phyloP scores from a whole-genome alignment of 2,797 vertebrate genomes.

The Bufotes viridis region DNA sequence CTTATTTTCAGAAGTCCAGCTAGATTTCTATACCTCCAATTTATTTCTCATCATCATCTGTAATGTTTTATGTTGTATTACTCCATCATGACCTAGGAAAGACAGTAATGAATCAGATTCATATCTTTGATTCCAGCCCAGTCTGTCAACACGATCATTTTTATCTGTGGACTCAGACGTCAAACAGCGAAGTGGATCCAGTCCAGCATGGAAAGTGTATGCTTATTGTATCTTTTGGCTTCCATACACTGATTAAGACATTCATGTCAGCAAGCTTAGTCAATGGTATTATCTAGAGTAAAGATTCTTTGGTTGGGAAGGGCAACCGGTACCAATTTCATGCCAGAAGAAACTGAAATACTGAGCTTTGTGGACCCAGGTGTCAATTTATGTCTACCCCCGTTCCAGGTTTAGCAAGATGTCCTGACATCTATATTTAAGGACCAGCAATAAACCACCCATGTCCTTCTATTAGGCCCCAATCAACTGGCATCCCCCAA shows the following conservation, averaged over 20 bases:
- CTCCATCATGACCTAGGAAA: neutral
- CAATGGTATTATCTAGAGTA: slow-evolving; percentile 42
- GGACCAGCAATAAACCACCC: too few species aligned
- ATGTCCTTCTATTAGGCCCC: too few species aligned
- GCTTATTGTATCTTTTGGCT: slow-evolving; percentile 48
- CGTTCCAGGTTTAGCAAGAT: too few species aligned
- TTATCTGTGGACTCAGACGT: slow-evolving; percentile 28
- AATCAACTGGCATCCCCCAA: too few species aligned
- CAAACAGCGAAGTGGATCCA: slow-evolving; percentile 1
- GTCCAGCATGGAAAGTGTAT: slow-evolving; percentile 31
- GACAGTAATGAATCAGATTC: slow-evolving; percentile 35
- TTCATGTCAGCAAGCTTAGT: neutral
- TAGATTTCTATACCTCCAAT: neutral
- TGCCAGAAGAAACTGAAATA: neutral
- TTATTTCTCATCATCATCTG: neutral
- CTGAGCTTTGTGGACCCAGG: neutral
- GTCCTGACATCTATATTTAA: too few species aligned
- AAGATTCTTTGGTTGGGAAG: slow-evolving; percentile 36
- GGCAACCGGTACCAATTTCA: neutral
- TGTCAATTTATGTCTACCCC: neutral
- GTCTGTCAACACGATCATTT: slow-evolving; percentile 40
- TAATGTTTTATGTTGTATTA: neutral
- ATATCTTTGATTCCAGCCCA: slow-evolving; percentile 41
- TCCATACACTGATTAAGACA: slow-evolving; percentile 4
- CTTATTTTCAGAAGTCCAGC: neutral